These are phyloP conservation scores for Numenius arquata DNA, from an alignment of 2,113 vertebrate genomes.

Conservation along the genomic window DNA sequence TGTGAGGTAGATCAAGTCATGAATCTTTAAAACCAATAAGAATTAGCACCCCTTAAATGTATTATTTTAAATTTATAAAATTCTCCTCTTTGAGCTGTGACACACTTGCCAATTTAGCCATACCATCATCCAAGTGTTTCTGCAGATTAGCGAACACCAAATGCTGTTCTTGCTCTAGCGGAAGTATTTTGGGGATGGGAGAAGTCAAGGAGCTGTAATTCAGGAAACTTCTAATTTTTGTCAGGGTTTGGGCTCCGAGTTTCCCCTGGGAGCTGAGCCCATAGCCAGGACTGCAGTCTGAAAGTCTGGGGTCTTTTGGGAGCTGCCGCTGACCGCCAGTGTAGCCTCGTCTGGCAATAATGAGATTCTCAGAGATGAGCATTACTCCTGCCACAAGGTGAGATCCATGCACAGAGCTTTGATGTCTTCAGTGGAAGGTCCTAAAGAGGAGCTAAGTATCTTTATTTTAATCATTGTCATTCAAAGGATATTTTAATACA, in stretches of 20 bases:
- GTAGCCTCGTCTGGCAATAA: background rate
- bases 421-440: background rate
- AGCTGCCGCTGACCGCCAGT: background rate
- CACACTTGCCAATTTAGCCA: background rate
- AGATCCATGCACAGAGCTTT: background rate
- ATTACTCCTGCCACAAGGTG: background rate
- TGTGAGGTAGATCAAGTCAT: background rate
- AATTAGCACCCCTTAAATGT: background rate
- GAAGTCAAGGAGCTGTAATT: background rate
- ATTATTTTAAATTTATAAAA: background rate
- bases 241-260: background rate
- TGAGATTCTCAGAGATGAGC: background rate
- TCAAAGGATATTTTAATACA: constrained; percentile 13
- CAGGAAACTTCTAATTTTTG: background rate
- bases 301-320: background rate
- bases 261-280: background rate
- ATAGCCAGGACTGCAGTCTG: background rate
- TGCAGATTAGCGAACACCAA: background rate
- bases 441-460: background rate
- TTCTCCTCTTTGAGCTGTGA: background rate
- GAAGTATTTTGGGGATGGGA: background rate
- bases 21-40: background rate
- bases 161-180: background rate
- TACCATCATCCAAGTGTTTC: background rate
- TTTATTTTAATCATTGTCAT: background rate